Evolutionary conservation across 2,113 vertebrate genomes (phyloP), one percentile per base, ranked within the genome.

Genomic region (Thalassarche chlororhynchos): DNA sequence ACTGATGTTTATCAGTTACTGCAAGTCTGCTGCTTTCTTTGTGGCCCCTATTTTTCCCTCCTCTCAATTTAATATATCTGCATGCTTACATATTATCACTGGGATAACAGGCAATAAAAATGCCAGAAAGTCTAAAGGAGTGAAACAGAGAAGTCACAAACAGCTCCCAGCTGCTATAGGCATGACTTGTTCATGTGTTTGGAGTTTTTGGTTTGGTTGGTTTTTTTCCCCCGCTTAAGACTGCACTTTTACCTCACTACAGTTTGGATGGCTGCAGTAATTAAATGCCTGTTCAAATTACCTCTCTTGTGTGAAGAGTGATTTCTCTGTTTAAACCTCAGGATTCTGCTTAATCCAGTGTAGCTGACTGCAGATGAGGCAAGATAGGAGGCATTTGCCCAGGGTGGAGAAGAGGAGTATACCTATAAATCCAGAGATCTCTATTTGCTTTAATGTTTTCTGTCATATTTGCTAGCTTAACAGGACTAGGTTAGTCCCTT

Each of bases 91-190:
- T 97, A 91, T 98, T 98, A 97, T 98, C 97, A 96, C 95, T 97
- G 97, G 96, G 96, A 97, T 96, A 98, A 96, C 93, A 97, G 93
- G 95, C 97, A 98, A 96, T 98, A 98, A 98, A 99, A 98, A 93
- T 97, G 97, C 96, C 98, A 98, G 87, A 95, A 98, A 96, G 90
- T 89, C 95, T 97, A 94, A 97, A 97, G 96, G 93, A 97, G 87
- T 86, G 94, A 97, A 97, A 97, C 71, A 52, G 87, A 90, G 94
- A 97, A 97, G 91, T 98, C 91, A 95, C 92, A 95, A 98, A 97
- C 96, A 92, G 83, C 86, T 97, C 90, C 93, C 96, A 98, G 98
- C 98, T 98, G 97, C 95, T 97, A 49, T 47, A 72, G 46, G 52
- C 92, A 91, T 90, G 70, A 75, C 26, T 88, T 7, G 4, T 89